Conservation (phyloP, 35 echinoderm and acorn worm species). For the Chiridota heheva region DNA sequence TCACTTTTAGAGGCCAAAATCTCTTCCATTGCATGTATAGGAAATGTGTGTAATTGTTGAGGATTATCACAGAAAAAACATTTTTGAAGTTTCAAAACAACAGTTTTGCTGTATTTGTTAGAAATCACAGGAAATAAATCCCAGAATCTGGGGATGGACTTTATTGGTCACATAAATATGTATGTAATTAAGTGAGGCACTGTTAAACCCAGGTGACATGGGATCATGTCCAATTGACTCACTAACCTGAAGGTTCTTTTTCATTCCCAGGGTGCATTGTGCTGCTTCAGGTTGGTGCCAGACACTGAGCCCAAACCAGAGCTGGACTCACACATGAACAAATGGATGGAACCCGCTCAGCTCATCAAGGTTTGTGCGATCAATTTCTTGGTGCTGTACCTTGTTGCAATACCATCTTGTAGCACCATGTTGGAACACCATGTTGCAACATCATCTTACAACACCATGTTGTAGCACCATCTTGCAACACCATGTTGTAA, state of each 20-base stretch:
- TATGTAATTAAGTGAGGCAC: not conserved
- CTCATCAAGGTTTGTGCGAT: slow-evolving; percentile 68
- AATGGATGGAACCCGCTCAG: slow-evolving; percentile 81
- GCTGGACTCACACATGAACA: slow-evolving; percentile 55
- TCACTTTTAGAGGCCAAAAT: too few species aligned
- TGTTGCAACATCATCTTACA: not conserved
- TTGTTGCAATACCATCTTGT: too few species aligned
- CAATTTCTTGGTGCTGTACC: too few species aligned
- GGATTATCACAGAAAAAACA: too few species aligned
- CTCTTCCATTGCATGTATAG: too few species aligned
- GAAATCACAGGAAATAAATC: too few species aligned
- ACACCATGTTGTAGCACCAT: not conserved
- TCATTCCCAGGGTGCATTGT: slow-evolving; percentile 60
- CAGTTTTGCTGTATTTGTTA: too few species aligned
- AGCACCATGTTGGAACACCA: too few species aligned
- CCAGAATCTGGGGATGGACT: not conserved
- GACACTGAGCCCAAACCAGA: slow-evolving; percentile 70
- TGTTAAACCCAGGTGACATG: not conserved
- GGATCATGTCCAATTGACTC: not conserved
- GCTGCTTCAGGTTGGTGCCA: slow-evolving; percentile 69
- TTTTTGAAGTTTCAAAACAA: too few species aligned
- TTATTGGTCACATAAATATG: not conserved
- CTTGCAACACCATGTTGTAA: too few species aligned
- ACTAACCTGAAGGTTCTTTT: not conserved
- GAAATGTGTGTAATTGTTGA: too few species aligned